Conservation (phyloP, 1,140 invertebrate species). For the Teleogryllus occipitalis region DNA sequence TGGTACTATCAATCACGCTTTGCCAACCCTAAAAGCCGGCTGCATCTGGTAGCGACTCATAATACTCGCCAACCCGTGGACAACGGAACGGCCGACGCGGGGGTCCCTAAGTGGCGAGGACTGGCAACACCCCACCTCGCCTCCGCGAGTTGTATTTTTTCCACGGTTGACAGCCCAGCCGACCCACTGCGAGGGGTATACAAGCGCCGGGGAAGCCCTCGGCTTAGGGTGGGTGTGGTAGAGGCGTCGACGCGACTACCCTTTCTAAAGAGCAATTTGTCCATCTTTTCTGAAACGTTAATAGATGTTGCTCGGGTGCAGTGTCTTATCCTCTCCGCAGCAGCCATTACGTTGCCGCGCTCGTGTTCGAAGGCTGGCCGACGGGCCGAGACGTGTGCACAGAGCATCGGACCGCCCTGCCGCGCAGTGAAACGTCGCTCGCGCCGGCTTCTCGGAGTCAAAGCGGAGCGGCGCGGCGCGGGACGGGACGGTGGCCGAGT, state of each 20-base stretch:
- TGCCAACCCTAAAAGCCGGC: not conserved
- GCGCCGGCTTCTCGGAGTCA: too few species aligned
- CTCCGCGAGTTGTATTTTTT: not conserved
- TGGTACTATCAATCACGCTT: constrained; percentile 4
- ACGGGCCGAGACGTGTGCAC: too few species aligned
- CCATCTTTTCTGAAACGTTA: not conserved
- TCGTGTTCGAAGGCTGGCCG: too few species aligned
- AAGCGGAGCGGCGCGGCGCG: too few species aligned
- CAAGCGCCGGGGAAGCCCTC: not conserved
- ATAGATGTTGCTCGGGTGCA: not conserved
- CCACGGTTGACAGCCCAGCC: not conserved
- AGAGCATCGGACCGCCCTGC: too few species aligned
- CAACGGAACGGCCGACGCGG: not conserved
- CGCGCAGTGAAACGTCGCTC: too few species aligned
- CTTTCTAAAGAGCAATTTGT: not conserved
- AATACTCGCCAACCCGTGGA: not conserved
- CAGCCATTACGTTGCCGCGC: too few species aligned
- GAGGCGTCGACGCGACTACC: not conserved
- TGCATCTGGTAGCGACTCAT: not conserved
- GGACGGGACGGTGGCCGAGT: too few species aligned
- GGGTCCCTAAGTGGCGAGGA: not conserved
- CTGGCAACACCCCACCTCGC: not conserved
- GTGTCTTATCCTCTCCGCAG: not conserved
- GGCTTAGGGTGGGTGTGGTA: not conserved
- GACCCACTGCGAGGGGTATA: constrained; percentile 2